A percentile compares a stretch with the other conserved stretches of the same genome.
These are phyloP conservation scores for Semaprochilodus insignis DNA, from an alignment of 2,797 vertebrate species.

Conservation along the genomic window DNA sequence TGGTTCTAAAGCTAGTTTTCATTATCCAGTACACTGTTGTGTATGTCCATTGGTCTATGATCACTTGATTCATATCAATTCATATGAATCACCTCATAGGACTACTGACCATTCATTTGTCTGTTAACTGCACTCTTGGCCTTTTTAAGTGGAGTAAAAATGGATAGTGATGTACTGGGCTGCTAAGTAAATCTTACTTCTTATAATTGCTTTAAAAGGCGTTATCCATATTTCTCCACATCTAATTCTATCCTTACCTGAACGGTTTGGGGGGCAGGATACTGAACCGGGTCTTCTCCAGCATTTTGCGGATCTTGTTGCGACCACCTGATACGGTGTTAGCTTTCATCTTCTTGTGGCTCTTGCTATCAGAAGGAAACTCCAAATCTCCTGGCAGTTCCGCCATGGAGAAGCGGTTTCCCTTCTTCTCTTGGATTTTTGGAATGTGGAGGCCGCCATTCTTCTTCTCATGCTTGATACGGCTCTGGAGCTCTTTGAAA, in stretches of 20 bases:
- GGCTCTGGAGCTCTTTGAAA: constrained; percentile 94
- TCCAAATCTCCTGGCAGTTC: constrained; percentile 94
- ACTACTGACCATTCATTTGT: too few species aligned
- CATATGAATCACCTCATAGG: too few species aligned
- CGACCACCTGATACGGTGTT: constrained; percentile 96
- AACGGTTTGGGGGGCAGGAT: constrained; percentile 86
- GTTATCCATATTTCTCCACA: too few species aligned
- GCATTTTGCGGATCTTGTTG: constrained; percentile 95
- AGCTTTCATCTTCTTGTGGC: constrained; percentile 93
- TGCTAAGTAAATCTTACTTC: too few species aligned
- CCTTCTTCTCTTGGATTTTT: constrained; percentile 96
- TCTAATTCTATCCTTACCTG: constrained; percentile 37
- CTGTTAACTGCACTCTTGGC: too few species aligned
- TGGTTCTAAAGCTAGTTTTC: too few species aligned
- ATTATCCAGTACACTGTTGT: too few species aligned
- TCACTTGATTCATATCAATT: too few species aligned
- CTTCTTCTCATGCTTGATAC: constrained; percentile 89
- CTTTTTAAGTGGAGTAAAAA: too few species aligned
- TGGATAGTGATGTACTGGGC: too few species aligned
- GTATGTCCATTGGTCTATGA: too few species aligned
- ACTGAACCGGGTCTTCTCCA: constrained; percentile 96
- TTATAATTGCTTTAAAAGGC: too few species aligned
- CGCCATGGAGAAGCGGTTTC: constrained; percentile 93
- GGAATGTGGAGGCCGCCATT: constrained; percentile 92
- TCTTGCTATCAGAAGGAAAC: constrained; percentile 89